Conservation (phyloP, 30 jellyfish, hydroid and myxozoan species). For the Aurelia sp. region DNA sequence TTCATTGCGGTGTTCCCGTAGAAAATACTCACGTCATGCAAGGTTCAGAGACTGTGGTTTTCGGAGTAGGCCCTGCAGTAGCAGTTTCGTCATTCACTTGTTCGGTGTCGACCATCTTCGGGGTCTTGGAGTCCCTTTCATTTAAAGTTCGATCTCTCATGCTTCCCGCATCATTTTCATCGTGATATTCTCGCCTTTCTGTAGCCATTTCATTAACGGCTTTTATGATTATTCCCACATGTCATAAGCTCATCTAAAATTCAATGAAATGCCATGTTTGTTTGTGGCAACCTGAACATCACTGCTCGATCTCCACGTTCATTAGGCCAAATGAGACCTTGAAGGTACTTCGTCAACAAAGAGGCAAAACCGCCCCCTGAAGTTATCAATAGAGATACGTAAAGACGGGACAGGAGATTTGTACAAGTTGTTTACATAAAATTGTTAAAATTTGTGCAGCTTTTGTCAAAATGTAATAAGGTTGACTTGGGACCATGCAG, state of each 20-base stretch:
- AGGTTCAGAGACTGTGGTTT: conserved; percentile 13
- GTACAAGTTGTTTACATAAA: too few relatives aligned
- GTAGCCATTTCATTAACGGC: conserved; percentile 33
- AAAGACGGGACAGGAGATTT: too few relatives aligned
- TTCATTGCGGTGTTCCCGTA: too few relatives aligned
- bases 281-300: too few relatives aligned
- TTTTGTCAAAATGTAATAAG: too few relatives aligned
- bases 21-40: conserved; percentile 30
- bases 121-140: background rate
- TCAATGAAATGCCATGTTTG: background rate
- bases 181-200: background rate
- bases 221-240: background rate
- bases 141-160: background rate
- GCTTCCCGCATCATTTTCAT: background rate
- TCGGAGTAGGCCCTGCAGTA: conserved; percentile 2
- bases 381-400: too few relatives aligned
- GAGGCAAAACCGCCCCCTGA: too few relatives aligned
- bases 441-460: too few relatives aligned
- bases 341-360: background rate
- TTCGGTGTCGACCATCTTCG: background rate
- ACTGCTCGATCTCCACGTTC: background rate
- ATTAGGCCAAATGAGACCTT: background rate
- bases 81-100: conserved; percentile 2
- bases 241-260: conserved; percentile 1
- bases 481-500: too few relatives aligned